These are phyloP conservation scores for Leuciscus idus DNA, from an alignment of 2,113 vertebrate species.

Conservation along the genomic window DNA sequence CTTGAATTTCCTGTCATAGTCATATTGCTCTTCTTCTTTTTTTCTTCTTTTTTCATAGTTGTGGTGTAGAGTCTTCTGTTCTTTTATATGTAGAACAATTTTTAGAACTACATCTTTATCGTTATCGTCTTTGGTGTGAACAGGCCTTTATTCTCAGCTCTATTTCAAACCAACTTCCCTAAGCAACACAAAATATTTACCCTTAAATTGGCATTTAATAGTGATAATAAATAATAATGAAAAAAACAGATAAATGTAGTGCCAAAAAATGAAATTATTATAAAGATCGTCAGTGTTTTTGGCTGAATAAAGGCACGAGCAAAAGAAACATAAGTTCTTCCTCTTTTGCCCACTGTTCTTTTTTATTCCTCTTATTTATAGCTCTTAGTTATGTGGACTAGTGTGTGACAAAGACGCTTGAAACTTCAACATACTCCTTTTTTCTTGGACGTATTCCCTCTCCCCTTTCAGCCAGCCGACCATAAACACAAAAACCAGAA, in stretches of 20 bases:
- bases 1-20: background rate
- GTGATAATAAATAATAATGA: background rate
- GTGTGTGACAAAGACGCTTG: background rate
- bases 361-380: background rate
- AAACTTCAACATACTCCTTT: slow-evolving; percentile 51
- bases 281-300: background rate
- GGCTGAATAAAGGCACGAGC: background rate
- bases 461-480: slow-evolving; percentile 47
- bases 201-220: background rate
- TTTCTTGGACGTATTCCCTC: slow-evolving; percentile 21
- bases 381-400: background rate
- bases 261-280: too few species aligned
- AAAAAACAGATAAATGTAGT: background rate
- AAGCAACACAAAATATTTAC: background rate
- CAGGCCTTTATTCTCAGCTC: background rate
- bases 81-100: too few species aligned
- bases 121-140: too few species aligned
- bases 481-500: slow-evolving; percentile 57
- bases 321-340: slow-evolving; percentile 1
- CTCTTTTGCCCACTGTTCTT: background rate
- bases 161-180: background rate
- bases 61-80: too few species aligned
- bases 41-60: too few species aligned
- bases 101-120: too few species aligned
- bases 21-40: background rate